phyloP scores from a whole-genome alignment of 2,113 vertebrate species.

The Hiodon tergisus region DNA sequence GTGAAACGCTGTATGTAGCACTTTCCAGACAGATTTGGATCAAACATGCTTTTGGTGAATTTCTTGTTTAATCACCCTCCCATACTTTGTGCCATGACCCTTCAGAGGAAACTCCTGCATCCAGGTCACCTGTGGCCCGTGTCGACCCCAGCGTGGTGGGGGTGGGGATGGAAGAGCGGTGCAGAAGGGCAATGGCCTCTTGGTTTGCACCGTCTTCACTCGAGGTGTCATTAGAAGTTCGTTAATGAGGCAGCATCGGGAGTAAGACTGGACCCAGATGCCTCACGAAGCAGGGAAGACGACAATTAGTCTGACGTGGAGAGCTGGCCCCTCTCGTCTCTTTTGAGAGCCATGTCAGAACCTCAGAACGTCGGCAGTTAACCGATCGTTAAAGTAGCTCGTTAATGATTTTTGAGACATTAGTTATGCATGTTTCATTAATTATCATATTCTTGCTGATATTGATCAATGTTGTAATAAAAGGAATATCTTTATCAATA shows the following conservation, averaged over 20 bases:
- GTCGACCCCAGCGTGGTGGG: neutral
- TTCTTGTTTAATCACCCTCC: constrained; percentile 9
- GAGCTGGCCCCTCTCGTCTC: neutral
- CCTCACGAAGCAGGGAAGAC: neutral
- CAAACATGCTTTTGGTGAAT: too few species aligned
- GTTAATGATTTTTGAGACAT: neutral
- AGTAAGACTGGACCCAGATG: neutral
- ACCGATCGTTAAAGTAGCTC: too few species aligned
- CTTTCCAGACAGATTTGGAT: too few species aligned
- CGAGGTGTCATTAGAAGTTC: neutral
- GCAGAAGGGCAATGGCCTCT: neutral
- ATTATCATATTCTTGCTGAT: neutral
- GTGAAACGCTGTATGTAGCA: too few species aligned
- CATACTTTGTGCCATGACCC: neutral
- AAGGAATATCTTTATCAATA: too few species aligned
- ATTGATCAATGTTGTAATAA: neutral
- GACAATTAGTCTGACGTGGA: neutral
- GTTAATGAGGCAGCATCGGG: neutral
- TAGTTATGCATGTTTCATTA: neutral
- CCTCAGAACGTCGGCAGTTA: too few species aligned
- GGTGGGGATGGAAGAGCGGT: neutral
- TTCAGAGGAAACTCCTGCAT: neutral
- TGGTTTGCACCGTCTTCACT: neutral
- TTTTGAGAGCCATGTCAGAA: too few species aligned
- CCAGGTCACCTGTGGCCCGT: neutral